Conservation (phyloP, 92 coral and sea anemone genomes). For the Pocillopora meandrina region DNA sequence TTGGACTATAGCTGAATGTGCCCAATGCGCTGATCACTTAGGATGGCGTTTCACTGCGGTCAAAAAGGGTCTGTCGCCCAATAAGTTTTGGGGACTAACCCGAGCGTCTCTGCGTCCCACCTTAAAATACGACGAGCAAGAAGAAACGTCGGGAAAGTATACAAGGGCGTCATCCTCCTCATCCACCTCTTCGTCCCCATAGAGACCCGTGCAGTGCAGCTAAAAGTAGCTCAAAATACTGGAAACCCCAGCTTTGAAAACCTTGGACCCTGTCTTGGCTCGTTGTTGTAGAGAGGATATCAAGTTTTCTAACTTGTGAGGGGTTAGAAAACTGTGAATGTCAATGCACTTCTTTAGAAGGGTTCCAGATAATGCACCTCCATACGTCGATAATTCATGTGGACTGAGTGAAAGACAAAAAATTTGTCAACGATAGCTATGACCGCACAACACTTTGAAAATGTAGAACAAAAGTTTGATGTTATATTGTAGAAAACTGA, state of each 20-base stretch:
- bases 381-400: too few species aligned
- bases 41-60: constrained; percentile 98
- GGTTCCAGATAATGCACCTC: too few species aligned
- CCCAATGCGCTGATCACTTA: constrained; percentile 84
- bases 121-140: constrained; percentile 63
- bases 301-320: neutral
- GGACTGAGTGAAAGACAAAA: too few species aligned
- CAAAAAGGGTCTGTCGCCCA: constrained; percentile 85
- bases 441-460: too few species aligned
- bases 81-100: constrained; percentile 97
- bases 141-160: constrained; percentile 2
- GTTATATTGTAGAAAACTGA: too few species aligned
- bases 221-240: neutral
- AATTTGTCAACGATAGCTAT: too few species aligned
- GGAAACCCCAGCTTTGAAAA: neutral
- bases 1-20: constrained; percentile 98
- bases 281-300: neutral
- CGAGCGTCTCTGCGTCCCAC: constrained; percentile 92
- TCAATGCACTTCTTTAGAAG: too few species aligned
- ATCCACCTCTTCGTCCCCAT: constrained; percentile 17
- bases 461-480: too few species aligned
- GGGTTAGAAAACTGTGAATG: neutral
- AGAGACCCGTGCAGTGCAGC: neutral
- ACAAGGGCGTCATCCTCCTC: constrained; percentile 13
- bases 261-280: neutral